Percentiles rank a stretch among this genome's conserved stretches.
Evolutionary conservation across 2,113 vertebrate genomes (phyloP).

Genomic region (Pteropus alecto): DNA sequence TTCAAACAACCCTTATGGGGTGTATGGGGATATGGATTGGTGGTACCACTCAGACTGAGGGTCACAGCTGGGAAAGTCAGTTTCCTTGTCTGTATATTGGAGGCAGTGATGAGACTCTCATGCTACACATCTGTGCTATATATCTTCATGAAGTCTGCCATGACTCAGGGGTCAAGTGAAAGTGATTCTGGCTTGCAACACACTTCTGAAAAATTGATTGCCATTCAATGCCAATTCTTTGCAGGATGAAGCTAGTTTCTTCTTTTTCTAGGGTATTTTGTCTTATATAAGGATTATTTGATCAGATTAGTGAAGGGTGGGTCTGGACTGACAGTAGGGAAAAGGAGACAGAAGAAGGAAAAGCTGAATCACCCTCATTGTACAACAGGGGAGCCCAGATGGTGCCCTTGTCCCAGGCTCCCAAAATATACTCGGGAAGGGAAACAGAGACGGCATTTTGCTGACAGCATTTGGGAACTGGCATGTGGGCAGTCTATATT

Average conservation of each 20-base stretch:
- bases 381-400: constrained; percentile 58
- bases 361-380: constrained; percentile 68
- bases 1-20: background rate
- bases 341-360: constrained; percentile 46
- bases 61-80: background rate
- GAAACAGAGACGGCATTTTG: constrained; percentile 34
- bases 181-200: background rate
- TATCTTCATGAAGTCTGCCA: background rate
- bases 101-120: background rate
- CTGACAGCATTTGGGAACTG: constrained; percentile 7
- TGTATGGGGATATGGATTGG: no score
- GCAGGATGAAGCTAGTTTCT: background rate
- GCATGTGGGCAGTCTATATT: constrained; percentile 30
- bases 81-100: background rate
- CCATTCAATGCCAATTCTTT: background rate
- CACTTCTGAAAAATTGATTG: background rate
- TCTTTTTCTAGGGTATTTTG: background rate
- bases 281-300: constrained; percentile 39
- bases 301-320: background rate
- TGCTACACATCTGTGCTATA: background rate
- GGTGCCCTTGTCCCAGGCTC: constrained; percentile 56
- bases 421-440: background rate
- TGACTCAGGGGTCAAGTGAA: background rate
- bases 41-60: background rate
- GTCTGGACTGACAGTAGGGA: background rate